phyloP scores from a whole-genome alignment of 2,113 vertebrate genomes.

The Oreotrochilus melanogaster region DNA sequence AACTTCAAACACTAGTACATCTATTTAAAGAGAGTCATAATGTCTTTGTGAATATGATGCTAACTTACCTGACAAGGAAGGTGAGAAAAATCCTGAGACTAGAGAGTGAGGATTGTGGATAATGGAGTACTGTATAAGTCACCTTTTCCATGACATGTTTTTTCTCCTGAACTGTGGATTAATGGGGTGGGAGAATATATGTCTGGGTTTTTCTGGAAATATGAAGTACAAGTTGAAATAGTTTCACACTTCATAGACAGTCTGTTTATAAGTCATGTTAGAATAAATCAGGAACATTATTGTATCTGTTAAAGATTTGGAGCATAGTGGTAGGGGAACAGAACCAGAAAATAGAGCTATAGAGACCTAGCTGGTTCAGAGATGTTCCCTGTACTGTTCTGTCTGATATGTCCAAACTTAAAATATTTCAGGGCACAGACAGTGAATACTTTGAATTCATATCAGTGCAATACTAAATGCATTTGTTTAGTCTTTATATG shows the following conservation, averaged over 20 bases:
- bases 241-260: not conserved
- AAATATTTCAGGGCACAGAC: not conserved
- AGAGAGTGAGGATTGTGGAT: constrained; percentile 49
- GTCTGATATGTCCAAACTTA: constrained; percentile 1
- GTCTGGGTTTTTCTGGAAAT: constrained; percentile 22
- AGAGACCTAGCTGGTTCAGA: not conserved
- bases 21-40: constrained; percentile 68
- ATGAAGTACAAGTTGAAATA: not conserved
- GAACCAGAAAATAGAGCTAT: not conserved
- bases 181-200: constrained; percentile 1
- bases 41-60: constrained; percentile 64
- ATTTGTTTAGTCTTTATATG: constrained; percentile 46
- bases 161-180: constrained; percentile 36
- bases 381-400: not conserved
- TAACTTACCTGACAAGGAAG: constrained; percentile 43
- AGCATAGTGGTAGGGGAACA: constrained; percentile 9
- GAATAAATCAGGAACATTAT: constrained; percentile 68
- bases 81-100: constrained; percentile 57
- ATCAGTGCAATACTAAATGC: constrained; percentile 69
- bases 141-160: constrained; percentile 23
- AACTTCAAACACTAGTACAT: constrained; percentile 71
- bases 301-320: constrained; percentile 61
- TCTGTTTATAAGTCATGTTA: constrained; percentile 14
- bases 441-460: constrained; percentile 55
- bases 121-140: constrained; percentile 49